Percentiles rank a stretch among this genome's conserved stretches.
phyloP scores from a whole-genome alignment of 2,113 vertebrate species.

The Burhinus oedicnemus region DNA sequence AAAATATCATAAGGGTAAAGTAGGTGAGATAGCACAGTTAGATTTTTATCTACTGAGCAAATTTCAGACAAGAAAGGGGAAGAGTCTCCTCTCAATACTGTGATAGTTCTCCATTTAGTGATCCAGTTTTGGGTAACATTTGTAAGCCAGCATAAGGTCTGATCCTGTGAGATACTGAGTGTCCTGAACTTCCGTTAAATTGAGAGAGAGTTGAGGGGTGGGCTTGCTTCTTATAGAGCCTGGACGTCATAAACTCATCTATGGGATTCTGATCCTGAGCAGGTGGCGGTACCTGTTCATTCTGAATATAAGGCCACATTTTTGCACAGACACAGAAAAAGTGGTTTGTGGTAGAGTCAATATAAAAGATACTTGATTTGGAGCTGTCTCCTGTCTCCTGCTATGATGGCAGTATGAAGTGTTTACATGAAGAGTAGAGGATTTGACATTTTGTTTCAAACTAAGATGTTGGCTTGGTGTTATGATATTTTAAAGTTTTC shows the following conservation, averaged over 20 bases:
- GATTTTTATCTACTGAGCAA: background rate
- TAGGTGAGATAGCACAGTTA: background rate
- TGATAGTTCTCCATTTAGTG: background rate
- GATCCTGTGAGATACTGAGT: background rate
- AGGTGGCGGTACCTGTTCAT: background rate
- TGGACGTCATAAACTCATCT: background rate
- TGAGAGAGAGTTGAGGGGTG: background rate
- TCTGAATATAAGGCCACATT: background rate
- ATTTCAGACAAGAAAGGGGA: background rate
- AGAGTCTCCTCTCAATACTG: background rate
- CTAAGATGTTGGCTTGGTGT: background rate
- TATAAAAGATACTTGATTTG: background rate
- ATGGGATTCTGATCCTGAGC: background rate
- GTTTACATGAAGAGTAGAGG: background rate
- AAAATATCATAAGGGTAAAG: background rate
- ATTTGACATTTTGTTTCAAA: constrained; percentile 21
- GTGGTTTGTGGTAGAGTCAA: background rate
- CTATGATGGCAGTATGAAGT: background rate
- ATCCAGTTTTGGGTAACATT: background rate
- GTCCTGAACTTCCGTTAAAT: background rate
- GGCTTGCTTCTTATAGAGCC: background rate
- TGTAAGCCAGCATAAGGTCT: background rate
- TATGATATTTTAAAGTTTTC: background rate
- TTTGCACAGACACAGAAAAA: background rate
- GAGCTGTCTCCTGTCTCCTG: background rate